Evolutionary conservation across 2,888 invertebrate species (phyloP), one percentile per base, ranked within the genome.

Genomic region (Nesidiocoris tenuis): DNA sequence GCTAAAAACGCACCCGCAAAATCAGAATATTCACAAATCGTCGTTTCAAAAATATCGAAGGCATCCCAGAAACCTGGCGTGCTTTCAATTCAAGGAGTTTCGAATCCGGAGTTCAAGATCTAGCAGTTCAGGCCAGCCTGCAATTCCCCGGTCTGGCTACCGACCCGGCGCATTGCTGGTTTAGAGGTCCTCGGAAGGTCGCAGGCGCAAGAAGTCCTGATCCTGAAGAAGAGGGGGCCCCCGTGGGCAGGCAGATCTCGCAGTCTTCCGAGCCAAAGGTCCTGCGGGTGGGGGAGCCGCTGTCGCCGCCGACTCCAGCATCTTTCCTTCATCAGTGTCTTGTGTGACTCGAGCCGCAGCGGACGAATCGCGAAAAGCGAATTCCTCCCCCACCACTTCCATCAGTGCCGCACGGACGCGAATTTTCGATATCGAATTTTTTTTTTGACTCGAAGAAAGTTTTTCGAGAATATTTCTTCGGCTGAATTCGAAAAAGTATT

Each of bases 281-380:
- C 61, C 61, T 61, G 61, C 22, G 12, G n/a, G 64, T 64, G 66
- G 55, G 66, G 66, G 39, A 23, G 12, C 18, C 17, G 39, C 39
- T 12, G 39, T 12, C 25, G 25, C 55, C 39, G 54, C 17, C 25
- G 39, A 25, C 55, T 54, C 66, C 1, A n/a, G 16, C 25, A 18
- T 59, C 59, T 59, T 59, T 59, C n/a, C n/a, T 19, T 19, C 71
- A 22, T 61, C 71, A 71, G 71, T 71, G 71, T 71, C 71, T 71
- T 71, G 71, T 71, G 71, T 61, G 71, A 71, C 71, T 71, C 71
- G 71, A 71, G 24, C 71, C 59, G 71, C 17, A 24, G 61, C 39
- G 25, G 71, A 61, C 71, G 22, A 39, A 39, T 59, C 59, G 59
- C 59, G 59, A 19, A 59, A 59, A 19, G 12, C 19, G 18, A 3